Base-by-base conservation (phyloP, 2,888 invertebrate species). In the Tenodera sinensis region DNA sequence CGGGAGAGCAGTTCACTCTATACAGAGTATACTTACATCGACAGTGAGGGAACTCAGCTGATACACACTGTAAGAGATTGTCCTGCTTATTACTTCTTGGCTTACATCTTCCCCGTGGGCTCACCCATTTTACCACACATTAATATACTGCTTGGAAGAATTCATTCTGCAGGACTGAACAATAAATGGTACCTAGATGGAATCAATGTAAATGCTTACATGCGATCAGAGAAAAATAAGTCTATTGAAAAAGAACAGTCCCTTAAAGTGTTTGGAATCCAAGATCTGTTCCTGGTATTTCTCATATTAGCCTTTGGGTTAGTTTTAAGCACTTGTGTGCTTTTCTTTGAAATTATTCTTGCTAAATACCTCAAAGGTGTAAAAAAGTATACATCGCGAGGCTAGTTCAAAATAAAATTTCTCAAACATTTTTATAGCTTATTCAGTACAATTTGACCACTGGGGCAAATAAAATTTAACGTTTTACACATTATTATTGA, bases 51-150 rank as follows among this genome's bases (percentile, higher is more conserved):
- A 30, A 90, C 91, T 30, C 92, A 93, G 9, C 89, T 93, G 54
- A 89, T 94, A n/a, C 94, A 94, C 91, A 92, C 94, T 0, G 92
- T 94, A 3, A 90, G 92, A 0, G 93, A 94, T 87, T 94, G 94
- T 91, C 94, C 94, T 0, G 91, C 92, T 54, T 92, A 92, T 2
- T 93, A 93, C 91, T 93, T 93, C 90, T 90, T 95, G 9, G 91
- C 93, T 0, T 94, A 94, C 91, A 92, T 94, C 54, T 92, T 94
- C 7, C 93, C 93, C 0, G 92, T 92, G 87, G 92, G 93, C 30
- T 94, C 94, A 7, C 93, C 94, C 3, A 93, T 93, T 90, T 89
- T 93, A 9, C 90, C 91, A 1, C 91, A 92, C 28, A 92, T 94
- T 34, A 93, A 94, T 91, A 90, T 88, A 7, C 88, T 93, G 27